phyloP scores from a whole-genome alignment of 30 jellyfish, hydroid and myxozoan species.

The Aurelia sp. region DNA sequence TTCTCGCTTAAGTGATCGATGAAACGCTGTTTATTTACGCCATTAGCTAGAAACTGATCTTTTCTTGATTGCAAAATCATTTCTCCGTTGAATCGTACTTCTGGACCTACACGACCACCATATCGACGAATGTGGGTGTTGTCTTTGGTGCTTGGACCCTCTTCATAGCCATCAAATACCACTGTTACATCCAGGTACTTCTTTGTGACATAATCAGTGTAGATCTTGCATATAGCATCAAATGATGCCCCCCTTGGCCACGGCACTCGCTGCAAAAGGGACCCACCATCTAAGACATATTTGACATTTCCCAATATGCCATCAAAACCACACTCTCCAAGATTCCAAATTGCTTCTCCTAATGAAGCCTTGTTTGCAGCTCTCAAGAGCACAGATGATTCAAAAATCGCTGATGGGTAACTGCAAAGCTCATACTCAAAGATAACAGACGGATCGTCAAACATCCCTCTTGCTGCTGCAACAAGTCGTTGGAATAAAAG shows the following conservation, averaged over 20 bases:
- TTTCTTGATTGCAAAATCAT: conserved; percentile 47
- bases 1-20: background rate
- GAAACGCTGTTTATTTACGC: conserved; percentile 36
- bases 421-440: conserved; percentile 45
- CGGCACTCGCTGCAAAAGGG: conserved; percentile 28
- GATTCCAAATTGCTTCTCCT: conserved; percentile 21
- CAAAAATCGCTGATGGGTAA: conserved; percentile 39
- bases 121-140: conserved; percentile 43
- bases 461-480: background rate
- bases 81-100: conserved; percentile 34
- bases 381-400: conserved; percentile 3
- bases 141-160: conserved; percentile 15
- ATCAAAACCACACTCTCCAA: conserved; percentile 12
- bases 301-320: background rate
- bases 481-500: conserved; percentile 40
- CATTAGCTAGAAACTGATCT: conserved; percentile 37
- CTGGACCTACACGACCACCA: conserved; percentile 24
- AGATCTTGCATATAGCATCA: conserved; percentile 25
- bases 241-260: conserved; percentile 32
- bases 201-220: conserved; percentile 32
- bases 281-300: conserved; percentile 57
- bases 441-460: background rate
- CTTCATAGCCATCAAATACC: conserved; percentile 41
- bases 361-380: conserved; percentile 37
- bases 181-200: conserved; percentile 9